Evolutionary conservation across 2,797 vertebrate species (phyloP).

Genomic region (Gastrophryne carolinensis): DNA sequence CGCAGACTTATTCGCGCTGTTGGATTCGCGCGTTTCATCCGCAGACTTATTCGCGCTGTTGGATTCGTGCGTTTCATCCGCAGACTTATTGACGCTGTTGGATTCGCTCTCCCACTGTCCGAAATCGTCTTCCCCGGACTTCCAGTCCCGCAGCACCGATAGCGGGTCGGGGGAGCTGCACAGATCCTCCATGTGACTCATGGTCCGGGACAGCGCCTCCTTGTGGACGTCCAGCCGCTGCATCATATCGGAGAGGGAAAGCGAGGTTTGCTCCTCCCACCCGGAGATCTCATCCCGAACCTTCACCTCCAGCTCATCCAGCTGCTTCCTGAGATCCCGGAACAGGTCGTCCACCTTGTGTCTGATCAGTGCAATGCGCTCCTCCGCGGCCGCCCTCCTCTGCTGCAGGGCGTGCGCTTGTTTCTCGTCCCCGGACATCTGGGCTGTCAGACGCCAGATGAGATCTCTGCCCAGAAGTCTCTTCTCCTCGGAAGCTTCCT

Average conservation of each 20-base stretch:
- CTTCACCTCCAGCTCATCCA: constrained; percentile 9
- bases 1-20: background rate
- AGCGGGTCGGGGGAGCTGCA: background rate
- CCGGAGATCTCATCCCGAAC: background rate
- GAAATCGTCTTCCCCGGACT: background rate
- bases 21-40: no score
- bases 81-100: background rate
- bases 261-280: background rate
- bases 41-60: no score
- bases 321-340: background rate
- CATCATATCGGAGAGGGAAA: background rate
- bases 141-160: background rate
- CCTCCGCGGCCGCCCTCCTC: background rate
- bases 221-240: constrained; percentile 7
- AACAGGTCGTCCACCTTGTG: constrained; percentile 4
- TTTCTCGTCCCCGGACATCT: background rate
- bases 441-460: background rate
- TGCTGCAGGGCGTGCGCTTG: background rate
- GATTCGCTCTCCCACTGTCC: background rate
- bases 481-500: background rate
- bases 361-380: background rate
- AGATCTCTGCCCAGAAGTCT: background rate
- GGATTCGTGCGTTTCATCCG: background rate
- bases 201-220: background rate
- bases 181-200: background rate